Conservation (phyloP, 2,888 invertebrate species). For the Euphydryas editha region DNA sequence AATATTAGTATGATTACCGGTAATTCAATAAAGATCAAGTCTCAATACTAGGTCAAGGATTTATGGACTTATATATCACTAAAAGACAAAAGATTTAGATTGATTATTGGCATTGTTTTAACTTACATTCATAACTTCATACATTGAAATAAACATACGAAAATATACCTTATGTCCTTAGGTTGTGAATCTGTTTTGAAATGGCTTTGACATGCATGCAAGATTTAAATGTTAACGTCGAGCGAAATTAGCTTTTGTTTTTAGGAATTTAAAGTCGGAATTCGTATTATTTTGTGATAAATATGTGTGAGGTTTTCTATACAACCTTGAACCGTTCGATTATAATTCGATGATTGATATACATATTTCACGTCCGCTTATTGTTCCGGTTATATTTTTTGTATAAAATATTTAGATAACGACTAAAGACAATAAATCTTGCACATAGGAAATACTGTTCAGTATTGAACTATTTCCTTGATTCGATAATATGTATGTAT, state of each 20-base stretch:
- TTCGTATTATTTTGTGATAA: not conserved
- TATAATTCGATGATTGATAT: conserved; percentile 22
- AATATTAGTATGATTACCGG: not conserved
- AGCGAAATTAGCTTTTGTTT: not conserved
- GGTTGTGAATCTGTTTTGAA: not conserved
- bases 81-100: conserved; percentile 5
- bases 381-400: conserved; percentile 22
- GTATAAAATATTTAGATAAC: not conserved
- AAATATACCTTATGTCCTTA: not conserved
- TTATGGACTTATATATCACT: not conserved
- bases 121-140: not conserved
- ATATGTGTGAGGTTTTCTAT: not conserved
- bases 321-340: conserved; percentile 18
- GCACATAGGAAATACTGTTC: not conserved
- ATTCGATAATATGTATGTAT: not conserved
- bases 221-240: not conserved
- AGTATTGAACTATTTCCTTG: not conserved
- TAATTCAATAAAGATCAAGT: conserved; percentile 3
- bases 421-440: conserved; percentile 3
- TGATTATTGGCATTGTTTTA: conserved; percentile 2
- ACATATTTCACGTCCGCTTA: conserved; percentile 16
- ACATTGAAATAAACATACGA: not conserved
- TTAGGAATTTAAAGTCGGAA: not conserved
- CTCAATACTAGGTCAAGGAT: conserved; percentile 8
- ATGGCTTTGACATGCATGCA: not conserved